Conservation (phyloP, 2,797 vertebrate species). For the Xenopus petersii region DNA sequence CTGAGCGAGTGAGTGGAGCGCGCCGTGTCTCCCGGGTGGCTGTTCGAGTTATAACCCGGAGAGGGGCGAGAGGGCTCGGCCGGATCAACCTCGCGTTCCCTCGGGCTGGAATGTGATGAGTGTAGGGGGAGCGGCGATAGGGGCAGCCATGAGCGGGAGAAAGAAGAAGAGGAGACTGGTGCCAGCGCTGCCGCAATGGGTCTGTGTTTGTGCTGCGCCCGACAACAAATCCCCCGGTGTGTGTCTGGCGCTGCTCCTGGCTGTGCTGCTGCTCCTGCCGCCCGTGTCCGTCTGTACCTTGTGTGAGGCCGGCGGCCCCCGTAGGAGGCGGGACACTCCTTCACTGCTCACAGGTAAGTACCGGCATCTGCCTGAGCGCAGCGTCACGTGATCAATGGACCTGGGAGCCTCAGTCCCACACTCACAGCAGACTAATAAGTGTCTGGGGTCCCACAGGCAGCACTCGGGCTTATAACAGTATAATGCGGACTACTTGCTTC, state of each 20-base stretch:
- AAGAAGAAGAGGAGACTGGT: conserved; percentile 4
- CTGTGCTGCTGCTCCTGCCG: conserved; percentile 23
- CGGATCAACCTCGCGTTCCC: background rate
- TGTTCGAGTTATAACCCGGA: background rate
- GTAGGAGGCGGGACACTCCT: conserved; percentile 27
- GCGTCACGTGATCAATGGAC: too few species aligned
- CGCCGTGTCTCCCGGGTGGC: background rate
- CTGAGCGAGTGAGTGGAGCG: conserved; percentile 17
- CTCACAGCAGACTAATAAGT: too few species aligned
- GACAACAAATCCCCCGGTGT: conserved; percentile 46
- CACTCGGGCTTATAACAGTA: too few species aligned
- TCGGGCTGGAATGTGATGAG: conserved; percentile 32
- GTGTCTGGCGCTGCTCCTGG: conserved; percentile 39
- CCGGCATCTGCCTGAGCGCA: background rate
- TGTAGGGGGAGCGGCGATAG: conserved; percentile 6
- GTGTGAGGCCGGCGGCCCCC: conserved; percentile 31
- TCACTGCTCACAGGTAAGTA: conserved; percentile 38
- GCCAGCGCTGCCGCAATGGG: background rate
- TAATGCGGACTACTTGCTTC: too few species aligned
- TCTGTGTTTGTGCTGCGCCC: background rate
- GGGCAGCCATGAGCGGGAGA: conserved; percentile 24
- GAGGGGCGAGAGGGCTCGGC: background rate
- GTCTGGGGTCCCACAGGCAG: too few species aligned
- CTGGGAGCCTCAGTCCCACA: too few species aligned
- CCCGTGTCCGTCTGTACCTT: conserved; percentile 40